Conservation (phyloP, 2,797 vertebrate genomes). For the Anas georgica region DNA sequence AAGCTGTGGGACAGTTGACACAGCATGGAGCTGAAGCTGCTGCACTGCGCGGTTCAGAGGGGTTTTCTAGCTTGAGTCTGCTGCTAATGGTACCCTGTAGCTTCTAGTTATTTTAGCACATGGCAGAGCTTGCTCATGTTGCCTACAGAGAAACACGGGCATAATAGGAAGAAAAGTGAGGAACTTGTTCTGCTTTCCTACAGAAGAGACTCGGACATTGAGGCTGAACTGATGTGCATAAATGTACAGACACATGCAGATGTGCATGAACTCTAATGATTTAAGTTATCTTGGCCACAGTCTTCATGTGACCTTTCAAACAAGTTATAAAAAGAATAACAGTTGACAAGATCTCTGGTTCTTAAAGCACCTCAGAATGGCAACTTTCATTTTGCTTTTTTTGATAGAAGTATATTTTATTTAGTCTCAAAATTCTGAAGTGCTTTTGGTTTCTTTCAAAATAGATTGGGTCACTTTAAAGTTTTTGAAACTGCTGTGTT, state of each 20-base stretch:
- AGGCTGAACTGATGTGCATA: neutral
- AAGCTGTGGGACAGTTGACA: neutral
- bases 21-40: neutral
- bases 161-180: neutral
- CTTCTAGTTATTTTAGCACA: neutral
- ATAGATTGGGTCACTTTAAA: neutral
- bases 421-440: neutral
- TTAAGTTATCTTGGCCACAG: neutral
- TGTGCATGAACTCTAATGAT: neutral
- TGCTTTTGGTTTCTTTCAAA: neutral
- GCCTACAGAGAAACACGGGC: neutral
- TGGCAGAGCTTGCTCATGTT: neutral
- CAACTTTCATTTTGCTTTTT: neutral
- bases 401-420: neutral
- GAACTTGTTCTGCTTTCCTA: neutral
- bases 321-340: neutral
- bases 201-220: neutral
- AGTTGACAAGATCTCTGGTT: neutral
- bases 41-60: neutral
- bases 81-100: neutral
- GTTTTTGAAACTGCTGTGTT: neutral
- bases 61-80: neutral
- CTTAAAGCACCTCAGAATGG: neutral
- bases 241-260: neutral
- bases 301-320: neutral